phyloP scores from a whole-genome alignment of 2,888 invertebrate species.

The Gymnocheta viridis region DNA sequence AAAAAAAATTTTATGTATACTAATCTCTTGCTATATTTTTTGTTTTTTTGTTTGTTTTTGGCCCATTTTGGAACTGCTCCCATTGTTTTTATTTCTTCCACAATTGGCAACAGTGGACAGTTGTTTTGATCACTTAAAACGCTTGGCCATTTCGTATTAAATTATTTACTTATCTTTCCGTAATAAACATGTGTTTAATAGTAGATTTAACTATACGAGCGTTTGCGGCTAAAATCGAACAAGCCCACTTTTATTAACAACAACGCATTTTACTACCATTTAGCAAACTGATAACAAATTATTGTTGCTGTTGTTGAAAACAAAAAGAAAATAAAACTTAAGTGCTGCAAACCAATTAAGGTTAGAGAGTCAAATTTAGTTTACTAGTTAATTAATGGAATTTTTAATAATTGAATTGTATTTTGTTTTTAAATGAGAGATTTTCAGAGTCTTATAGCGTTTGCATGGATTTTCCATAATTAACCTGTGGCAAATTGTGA shows the following conservation, averaged over 20 bases:
- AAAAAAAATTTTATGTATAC: too few species aligned
- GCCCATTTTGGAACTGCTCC: neutral
- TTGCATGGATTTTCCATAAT: neutral
- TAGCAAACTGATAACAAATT: conserved; percentile 29
- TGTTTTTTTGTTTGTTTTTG: too few species aligned
- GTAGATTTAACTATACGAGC: neutral
- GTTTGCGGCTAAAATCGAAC: conserved; percentile 23
- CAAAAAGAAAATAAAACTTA: conserved; percentile 16
- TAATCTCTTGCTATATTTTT: too few species aligned
- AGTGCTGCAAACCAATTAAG: conserved; percentile 43
- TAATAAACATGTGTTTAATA: neutral
- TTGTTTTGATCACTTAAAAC: neutral
- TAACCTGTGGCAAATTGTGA: too few species aligned
- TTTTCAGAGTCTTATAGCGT: neutral
- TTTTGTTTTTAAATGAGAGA: neutral
- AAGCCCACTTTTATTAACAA: conserved; percentile 40
- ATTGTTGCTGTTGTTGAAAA: neutral
- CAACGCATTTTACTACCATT: conserved; percentile 34
- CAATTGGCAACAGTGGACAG: neutral
- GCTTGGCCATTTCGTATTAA: neutral
- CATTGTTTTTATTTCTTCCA: neutral
- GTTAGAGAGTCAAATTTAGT: conserved; percentile 21
- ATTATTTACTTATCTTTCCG: neutral
- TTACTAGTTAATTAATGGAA: neutral
- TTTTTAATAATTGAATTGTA: neutral